Conservation (phyloP, 2,888 invertebrate species). For the Caenorhabditis angaria region DNA sequence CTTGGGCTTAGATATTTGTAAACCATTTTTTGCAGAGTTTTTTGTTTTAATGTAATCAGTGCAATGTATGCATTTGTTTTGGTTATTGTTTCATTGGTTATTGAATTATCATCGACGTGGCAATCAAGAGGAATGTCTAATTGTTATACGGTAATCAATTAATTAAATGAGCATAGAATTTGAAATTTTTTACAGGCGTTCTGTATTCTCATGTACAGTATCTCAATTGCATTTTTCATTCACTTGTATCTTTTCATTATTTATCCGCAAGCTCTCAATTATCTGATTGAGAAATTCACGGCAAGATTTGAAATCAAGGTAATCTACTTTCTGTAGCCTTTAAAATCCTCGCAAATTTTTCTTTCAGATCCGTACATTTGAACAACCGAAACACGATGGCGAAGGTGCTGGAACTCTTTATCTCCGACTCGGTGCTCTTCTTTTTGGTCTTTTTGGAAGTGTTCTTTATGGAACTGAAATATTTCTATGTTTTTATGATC, state of each 20-base stretch:
- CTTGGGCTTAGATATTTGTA: neutral
- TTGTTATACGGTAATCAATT: neutral
- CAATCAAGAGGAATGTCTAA: neutral
- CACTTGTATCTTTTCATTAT: slow-evolving; percentile 63
- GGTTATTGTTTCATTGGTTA: slow-evolving; percentile 22
- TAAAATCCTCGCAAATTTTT: neutral
- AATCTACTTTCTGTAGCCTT: neutral
- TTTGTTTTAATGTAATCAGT: slow-evolving; percentile 14
- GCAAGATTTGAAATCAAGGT: neutral
- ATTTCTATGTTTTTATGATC: slow-evolving; percentile 50
- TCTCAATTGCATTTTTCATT: slow-evolving; percentile 57
- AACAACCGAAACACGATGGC: slow-evolving; percentile 48
- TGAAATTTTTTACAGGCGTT: slow-evolving; percentile 59
- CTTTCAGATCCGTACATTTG: slow-evolving; percentile 38
- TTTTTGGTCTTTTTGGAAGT: slow-evolving; percentile 65
- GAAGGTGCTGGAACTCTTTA: slow-evolving; percentile 64
- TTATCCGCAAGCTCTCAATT: slow-evolving; percentile 55
- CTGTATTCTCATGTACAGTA: slow-evolving; percentile 59
- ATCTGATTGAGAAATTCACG: neutral
- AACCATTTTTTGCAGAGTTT: neutral
- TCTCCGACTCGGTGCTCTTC: slow-evolving; percentile 61
- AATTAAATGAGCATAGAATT: slow-evolving; percentile 44
- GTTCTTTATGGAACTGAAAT: slow-evolving; percentile 67
- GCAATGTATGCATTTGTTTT: slow-evolving; percentile 31
- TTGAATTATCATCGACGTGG: slow-evolving; percentile 30